Base-by-base conservation (phyloP, 2,888 invertebrate species). In the Branchellion lobata region DNA sequence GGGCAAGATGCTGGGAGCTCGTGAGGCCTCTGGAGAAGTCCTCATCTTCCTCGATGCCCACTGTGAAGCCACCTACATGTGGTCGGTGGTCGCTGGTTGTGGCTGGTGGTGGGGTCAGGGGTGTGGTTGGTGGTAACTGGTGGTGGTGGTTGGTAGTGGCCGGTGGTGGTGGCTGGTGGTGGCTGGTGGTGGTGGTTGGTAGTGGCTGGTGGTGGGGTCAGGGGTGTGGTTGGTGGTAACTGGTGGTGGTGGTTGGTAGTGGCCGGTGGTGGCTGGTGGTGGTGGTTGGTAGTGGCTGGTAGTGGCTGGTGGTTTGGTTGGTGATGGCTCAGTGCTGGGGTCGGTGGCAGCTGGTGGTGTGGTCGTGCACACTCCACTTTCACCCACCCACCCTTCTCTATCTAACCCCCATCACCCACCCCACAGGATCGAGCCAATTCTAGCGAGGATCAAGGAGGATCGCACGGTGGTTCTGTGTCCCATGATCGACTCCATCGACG, bases 401-500 rank as follows among this genome's bases (percentile, higher is more conserved):
- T n/a, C n/a, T n/a, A n/a, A n/a, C n/a, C n/a, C n/a, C n/a, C n/a
- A n/a, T n/a, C n/a, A n/a, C n/a, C n/a, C n/a, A n/a, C n/a, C n/a
- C n/a, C 5, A 1, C 80, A 89, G 92, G 92, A 90, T 96, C 81
- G 93, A 96, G 85, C 98, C 98, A 0, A 88, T 97, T 78, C 89
- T 97, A 83, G 91, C 93, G 82, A 90, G 96, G 78, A 93, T 97
- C 85, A 92, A 93, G 87, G 92, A 94, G 83, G 91, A 93, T 47
- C 89, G 91, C 0, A 91, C 91, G 36, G 92, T 93, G 14, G 93
- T 96, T 11, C 89, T 95, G 78, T 94, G 95, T 84, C 98, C 98
- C 71, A 94, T 96, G 84, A 98, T 98, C 83, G 98, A 98, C 89
- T 93, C 94, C 79, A 95, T 98, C 84, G 93, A 93, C 86, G 92